phyloP scores from a whole-genome alignment of 2,797 vertebrate genomes.

The Acomys russatus region DNA sequence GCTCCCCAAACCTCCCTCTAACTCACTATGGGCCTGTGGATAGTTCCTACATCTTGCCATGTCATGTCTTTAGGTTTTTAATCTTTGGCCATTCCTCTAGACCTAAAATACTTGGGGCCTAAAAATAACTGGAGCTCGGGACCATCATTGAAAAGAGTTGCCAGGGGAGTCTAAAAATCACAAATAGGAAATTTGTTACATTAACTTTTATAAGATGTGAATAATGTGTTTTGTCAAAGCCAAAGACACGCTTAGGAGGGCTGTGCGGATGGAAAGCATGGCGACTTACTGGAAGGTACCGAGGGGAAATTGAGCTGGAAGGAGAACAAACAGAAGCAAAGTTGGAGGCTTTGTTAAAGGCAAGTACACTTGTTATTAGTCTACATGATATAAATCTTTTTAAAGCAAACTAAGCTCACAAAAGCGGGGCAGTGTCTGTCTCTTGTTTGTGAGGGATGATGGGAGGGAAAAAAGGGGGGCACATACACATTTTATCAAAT shows the following conservation, averaged over 20 bases:
- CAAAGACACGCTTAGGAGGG: slow-evolving; percentile 62
- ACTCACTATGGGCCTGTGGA: not conserved
- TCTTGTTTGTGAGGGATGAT: slow-evolving; percentile 49
- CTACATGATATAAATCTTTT: slow-evolving; percentile 76
- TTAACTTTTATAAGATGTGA: slow-evolving; percentile 71
- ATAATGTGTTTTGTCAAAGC: slow-evolving; percentile 70
- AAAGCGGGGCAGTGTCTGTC: slow-evolving; percentile 66
- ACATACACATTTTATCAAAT: slow-evolving; percentile 24
- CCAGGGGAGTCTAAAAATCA: slow-evolving; percentile 66
- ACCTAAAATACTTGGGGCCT: slow-evolving; percentile 58
- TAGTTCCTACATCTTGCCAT: not conserved
- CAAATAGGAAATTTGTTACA: slow-evolving; percentile 68
- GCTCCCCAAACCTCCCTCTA: not conserved
- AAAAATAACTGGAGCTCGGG: slow-evolving; percentile 70
- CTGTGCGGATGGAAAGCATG: slow-evolving; percentile 62
- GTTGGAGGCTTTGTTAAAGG: slow-evolving; percentile 74
- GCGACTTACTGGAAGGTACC: slow-evolving; percentile 68
- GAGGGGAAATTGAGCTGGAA: slow-evolving; percentile 79
- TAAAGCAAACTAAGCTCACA: slow-evolving; percentile 71
- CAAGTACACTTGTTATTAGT: slow-evolving; percentile 75
- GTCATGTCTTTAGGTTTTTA: slow-evolving; percentile 40
- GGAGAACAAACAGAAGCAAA: slow-evolving; percentile 79
- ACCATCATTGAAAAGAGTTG: slow-evolving; percentile 49
- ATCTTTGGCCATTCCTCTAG: slow-evolving; percentile 36
- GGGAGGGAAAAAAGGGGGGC: slow-evolving; percentile 3